These are phyloP conservation scores for Prunella fulvescens DNA, from an alignment of 2,113 vertebrate genomes.

Conservation along the genomic window DNA sequence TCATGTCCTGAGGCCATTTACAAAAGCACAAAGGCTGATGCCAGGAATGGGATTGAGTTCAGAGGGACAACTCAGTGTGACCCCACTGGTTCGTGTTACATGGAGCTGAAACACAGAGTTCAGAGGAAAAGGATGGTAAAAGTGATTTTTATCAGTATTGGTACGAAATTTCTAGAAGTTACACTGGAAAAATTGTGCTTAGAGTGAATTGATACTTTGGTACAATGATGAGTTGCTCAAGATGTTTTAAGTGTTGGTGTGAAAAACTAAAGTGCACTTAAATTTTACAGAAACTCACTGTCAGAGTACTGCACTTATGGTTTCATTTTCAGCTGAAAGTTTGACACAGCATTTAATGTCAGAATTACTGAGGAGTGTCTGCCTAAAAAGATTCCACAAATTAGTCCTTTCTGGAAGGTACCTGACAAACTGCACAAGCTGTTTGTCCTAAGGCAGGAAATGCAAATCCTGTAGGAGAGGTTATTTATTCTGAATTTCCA, in stretches of 20 bases:
- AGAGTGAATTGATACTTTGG: background rate
- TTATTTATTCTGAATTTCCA: background rate
- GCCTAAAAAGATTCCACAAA: background rate
- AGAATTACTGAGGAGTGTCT: background rate
- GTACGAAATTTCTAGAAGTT: background rate
- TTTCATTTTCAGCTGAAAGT: background rate
- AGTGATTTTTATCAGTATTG: background rate
- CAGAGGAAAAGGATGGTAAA: background rate
- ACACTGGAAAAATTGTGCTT: background rate
- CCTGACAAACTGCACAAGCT: background rate
- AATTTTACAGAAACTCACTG: background rate
- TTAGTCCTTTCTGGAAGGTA: background rate
- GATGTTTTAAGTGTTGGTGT: background rate
- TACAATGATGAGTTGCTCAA: background rate
- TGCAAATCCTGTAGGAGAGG: background rate
- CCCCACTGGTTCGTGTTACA: accelerated
- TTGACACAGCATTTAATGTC: background rate
- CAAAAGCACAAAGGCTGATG: background rate
- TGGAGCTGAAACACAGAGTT: background rate
- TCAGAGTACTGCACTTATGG: background rate
- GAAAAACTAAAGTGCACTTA: background rate
- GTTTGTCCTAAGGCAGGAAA: background rate
- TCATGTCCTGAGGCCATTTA: background rate
- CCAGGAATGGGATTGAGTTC: background rate
- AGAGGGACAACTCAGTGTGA: background rate